Conservation (phyloP, 2,888 invertebrate species). For the Drosophila picticornis region DNA sequence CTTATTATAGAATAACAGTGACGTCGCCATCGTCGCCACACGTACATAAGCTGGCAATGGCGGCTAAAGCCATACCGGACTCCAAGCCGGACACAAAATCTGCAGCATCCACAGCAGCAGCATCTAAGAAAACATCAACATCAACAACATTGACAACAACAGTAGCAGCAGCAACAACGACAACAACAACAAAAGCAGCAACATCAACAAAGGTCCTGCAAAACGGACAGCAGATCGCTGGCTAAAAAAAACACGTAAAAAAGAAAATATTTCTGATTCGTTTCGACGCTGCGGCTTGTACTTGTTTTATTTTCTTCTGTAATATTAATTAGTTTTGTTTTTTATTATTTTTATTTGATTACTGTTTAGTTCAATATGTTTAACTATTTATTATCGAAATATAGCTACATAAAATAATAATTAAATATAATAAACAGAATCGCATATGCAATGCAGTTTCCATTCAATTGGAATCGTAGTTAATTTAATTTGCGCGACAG, state of each 20-base stretch:
- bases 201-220: slow-evolving; percentile 53
- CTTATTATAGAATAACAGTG: slow-evolving; percentile 85
- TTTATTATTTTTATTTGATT: slow-evolving; percentile 65
- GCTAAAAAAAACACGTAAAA: slow-evolving; percentile 18
- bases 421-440: slow-evolving; percentile 50
- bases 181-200: slow-evolving; percentile 13
- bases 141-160: slow-evolving; percentile 12
- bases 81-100: slow-evolving; percentile 50
- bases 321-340: slow-evolving; percentile 75
- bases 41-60: slow-evolving; percentile 78
- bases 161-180: slow-evolving; percentile 8
- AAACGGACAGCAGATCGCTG: slow-evolving; percentile 62
- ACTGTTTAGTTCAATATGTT: slow-evolving; percentile 78
- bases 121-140: slow-evolving; percentile 27
- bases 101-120: slow-evolving; percentile 29
- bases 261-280: neutral
- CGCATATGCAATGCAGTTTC: slow-evolving; percentile 35
- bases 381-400: slow-evolving; percentile 76
- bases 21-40: slow-evolving; percentile 85
- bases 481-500: slow-evolving; percentile 75
- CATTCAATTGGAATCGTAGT: slow-evolving; percentile 59
- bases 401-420: slow-evolving; percentile 69
- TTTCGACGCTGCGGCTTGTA: slow-evolving; percentile 33
- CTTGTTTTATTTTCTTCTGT: slow-evolving; percentile 42
- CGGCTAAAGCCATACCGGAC: slow-evolving; percentile 71